These are phyloP conservation scores for Tetramorium simillimum DNA, from an alignment of 1,140 invertebrate genomes.

Conservation along the genomic window DNA sequence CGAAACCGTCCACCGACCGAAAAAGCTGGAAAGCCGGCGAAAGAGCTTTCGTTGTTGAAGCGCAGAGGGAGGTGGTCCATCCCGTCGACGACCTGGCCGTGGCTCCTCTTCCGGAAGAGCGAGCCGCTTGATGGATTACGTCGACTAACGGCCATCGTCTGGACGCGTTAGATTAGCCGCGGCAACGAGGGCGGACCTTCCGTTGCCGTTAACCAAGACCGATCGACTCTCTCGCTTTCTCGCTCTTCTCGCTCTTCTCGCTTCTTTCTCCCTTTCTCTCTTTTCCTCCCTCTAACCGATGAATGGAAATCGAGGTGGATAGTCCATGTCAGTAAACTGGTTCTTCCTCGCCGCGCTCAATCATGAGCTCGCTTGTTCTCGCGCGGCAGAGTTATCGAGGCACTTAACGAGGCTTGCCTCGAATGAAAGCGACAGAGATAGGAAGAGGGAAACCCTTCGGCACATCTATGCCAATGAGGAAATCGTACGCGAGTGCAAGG, in stretches of 20 bases:
- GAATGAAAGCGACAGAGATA: slow-evolving; percentile 8
- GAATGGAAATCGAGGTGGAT: slow-evolving; percentile 59
- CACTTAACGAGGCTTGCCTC: slow-evolving; percentile 49
- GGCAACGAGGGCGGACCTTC: slow-evolving; percentile 57
- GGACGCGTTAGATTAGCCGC: slow-evolving; percentile 57
- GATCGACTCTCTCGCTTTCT: slow-evolving; percentile 33
- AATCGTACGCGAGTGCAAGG: not conserved
- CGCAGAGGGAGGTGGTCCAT: slow-evolving; percentile 44
- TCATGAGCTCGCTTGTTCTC: slow-evolving; percentile 50
- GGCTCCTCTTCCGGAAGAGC: slow-evolving; percentile 59
- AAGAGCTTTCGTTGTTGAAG: slow-evolving; percentile 50
- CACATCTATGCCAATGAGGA: not conserved
- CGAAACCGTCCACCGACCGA: slow-evolving; percentile 50
- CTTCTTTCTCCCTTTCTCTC: not conserved
- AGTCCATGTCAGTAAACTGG: slow-evolving; percentile 55
- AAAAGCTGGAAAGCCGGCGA: slow-evolving; percentile 55
- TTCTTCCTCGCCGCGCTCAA: slow-evolving; percentile 56
- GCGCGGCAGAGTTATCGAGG: slow-evolving; percentile 47
- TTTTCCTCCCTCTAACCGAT: slow-evolving; percentile 29
- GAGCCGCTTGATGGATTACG: slow-evolving; percentile 57
- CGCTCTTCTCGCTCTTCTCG: not conserved
- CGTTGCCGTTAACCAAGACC: slow-evolving; percentile 56
- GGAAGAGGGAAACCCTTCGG: not conserved
- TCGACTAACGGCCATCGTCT: slow-evolving; percentile 61
- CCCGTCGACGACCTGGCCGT: slow-evolving; percentile 50